Conservation (phyloP, 2,888 invertebrate species). For the Hydraecia micacea region DNA sequence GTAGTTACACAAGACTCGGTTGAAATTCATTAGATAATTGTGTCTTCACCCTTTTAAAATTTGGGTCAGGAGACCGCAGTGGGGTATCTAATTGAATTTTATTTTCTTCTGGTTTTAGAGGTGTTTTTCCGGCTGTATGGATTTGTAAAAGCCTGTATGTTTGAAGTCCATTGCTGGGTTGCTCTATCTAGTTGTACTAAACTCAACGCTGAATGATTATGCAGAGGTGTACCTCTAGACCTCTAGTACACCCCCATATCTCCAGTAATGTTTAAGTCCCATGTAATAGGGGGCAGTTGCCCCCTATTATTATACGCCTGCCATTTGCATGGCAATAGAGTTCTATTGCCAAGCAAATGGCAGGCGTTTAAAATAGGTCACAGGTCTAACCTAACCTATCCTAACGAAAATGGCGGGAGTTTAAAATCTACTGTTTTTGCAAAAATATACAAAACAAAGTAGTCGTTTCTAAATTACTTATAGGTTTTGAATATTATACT, state of each 20-base stretch:
- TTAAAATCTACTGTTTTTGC: too few species aligned
- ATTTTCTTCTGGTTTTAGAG: conserved; percentile 5
- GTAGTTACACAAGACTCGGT: conserved; percentile 50
- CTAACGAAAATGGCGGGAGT: too few species aligned
- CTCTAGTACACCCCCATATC: not conserved
- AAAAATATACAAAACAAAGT: too few species aligned
- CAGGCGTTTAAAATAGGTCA: too few species aligned
- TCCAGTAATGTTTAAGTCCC: not conserved
- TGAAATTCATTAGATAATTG: conserved; percentile 61
- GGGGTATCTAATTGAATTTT: conserved; percentile 7
- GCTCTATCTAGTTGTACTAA: not conserved
- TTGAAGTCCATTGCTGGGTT: not conserved
- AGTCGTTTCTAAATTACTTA: too few species aligned
- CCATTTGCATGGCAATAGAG: too few species aligned
- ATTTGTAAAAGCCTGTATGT: not conserved
- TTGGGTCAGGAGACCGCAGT: conserved; percentile 40
- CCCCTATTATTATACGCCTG: not conserved
- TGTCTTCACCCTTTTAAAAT: conserved; percentile 55
- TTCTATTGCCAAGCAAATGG: too few species aligned
- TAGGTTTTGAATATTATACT: too few species aligned
- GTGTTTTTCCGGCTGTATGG: not conserved
- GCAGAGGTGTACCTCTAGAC: not conserved
- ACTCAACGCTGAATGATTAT: not conserved
- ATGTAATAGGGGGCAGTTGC: not conserved
- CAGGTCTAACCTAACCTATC: too few species aligned